These are phyloP conservation scores for Ichneumoninae sp. DNA, from an alignment of 2,888 invertebrate species.

Conservation along the genomic window DNA sequence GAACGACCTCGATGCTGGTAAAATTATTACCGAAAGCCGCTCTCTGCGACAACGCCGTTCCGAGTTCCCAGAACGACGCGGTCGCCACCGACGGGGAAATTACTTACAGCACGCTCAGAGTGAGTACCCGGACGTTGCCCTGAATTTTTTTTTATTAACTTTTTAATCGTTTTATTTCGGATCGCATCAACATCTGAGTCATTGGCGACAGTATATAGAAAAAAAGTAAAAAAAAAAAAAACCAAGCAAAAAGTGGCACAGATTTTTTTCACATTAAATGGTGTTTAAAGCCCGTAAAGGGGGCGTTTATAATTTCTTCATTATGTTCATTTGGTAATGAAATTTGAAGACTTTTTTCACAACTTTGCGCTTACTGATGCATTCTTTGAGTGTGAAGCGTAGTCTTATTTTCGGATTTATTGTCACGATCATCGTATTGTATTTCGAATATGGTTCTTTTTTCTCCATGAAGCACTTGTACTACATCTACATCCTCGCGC, in stretches of 20 bases:
- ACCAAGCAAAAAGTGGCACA: background rate
- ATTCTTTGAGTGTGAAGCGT: background rate
- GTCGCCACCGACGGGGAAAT: slow-evolving; percentile 75
- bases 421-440: background rate
- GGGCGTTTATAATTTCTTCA: background rate
- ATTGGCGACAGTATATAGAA: background rate
- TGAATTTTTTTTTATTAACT: background rate
- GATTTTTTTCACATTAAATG: background rate
- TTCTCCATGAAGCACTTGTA: slow-evolving; percentile 76
- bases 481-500: slow-evolving; percentile 78
- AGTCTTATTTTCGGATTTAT: background rate
- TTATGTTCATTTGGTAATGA: too few relatives aligned
- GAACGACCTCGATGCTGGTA: slow-evolving; percentile 70
- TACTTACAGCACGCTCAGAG: slow-evolving; percentile 76
- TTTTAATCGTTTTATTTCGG: background rate
- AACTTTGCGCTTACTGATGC: background rate
- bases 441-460: slow-evolving; percentile 46
- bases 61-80: slow-evolving; percentile 70
- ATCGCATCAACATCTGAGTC: background rate
- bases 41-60: slow-evolving; percentile 66
- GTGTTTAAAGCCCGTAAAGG: background rate
- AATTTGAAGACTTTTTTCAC: background rate
- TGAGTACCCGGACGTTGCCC: slow-evolving; percentile 53
- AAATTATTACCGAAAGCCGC: slow-evolving; percentile 70
- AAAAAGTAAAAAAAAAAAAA: background rate